Percentiles rank a stretch among this genome's conserved stretches.
These are phyloP conservation scores for Apis mellifera DNA, from an alignment of 1,140 invertebrate species.

Conservation along the genomic window Amel_HAv3.1 CM009933.2:5089501-5090000, in stretches of 20 bases:
- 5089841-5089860: neutral
- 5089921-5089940: neutral
- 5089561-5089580: neutral
- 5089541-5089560: neutral
- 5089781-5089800: neutral
- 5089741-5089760: neutral
- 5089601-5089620: neutral
- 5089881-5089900: neutral
- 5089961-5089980: neutral
- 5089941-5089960: neutral
- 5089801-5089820: neutral
- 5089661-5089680: neutral
- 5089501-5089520: neutral
- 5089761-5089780: conserved; percentile 1
- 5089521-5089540: neutral
- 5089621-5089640: conserved; percentile 27
- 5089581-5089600: neutral
- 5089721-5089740: conserved; percentile 36
- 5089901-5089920: neutral
- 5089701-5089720: conserved; percentile 23
- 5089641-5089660: conserved; percentile 25
- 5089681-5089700: conserved; percentile 12
- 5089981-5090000: neutral
- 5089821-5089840: neutral
- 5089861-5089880: neutral